Evolutionary conservation across 2,797 vertebrate species (phyloP).

Genomic region (Crax fasciolata): DNA sequence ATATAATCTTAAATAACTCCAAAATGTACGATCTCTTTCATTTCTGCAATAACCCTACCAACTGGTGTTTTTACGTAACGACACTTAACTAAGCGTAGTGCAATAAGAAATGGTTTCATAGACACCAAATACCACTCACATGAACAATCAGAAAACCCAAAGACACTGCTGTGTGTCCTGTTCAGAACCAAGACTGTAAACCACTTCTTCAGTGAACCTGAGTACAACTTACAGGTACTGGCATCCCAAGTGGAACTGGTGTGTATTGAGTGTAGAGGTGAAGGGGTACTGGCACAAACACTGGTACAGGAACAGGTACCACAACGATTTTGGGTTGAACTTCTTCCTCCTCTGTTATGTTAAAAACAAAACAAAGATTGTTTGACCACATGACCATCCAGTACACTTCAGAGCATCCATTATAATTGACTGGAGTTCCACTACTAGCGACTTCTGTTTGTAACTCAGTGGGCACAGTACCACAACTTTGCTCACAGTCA

Average conservation of each 20-base stretch:
- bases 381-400: neutral
- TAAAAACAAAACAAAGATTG: constrained; percentile 3
- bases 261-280: constrained; percentile 94
- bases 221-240: constrained; percentile 89
- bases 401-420: neutral
- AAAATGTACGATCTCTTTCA: neutral
- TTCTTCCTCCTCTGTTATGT: constrained; percentile 62
- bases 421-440: neutral
- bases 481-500: neutral
- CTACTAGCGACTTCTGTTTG: neutral
- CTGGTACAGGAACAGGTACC: constrained; percentile 93
- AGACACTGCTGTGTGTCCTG: neutral
- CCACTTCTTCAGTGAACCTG: neutral
- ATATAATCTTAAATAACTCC: neutral
- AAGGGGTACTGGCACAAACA: constrained; percentile 95
- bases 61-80: neutral
- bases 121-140: neutral
- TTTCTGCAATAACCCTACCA: neutral
- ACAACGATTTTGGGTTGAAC: constrained; percentile 85
- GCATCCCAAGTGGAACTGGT: constrained; percentile 90
- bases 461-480: neutral
- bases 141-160: neutral
- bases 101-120: neutral
- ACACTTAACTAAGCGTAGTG: neutral
- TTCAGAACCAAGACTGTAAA: neutral